Evolutionary conservation across 2,888 invertebrate genomes (phyloP).

Genomic region (Polydesmus complanatus): DNA sequence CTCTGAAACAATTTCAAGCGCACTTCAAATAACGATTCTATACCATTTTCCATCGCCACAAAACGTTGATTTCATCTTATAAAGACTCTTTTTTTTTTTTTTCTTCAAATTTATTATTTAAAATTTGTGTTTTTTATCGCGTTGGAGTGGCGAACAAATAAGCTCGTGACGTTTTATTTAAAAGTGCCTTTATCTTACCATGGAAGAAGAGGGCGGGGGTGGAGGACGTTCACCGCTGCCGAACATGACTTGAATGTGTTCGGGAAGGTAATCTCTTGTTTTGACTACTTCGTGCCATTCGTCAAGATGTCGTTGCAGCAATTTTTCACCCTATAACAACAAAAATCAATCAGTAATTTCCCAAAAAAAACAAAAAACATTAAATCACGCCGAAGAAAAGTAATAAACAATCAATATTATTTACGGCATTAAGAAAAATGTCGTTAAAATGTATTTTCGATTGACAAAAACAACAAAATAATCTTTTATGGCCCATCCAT

Average conservation of each 20-base stretch:
- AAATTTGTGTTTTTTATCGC: no score
- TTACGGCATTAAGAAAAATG: no score
- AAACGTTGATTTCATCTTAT: not conserved
- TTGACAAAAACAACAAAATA: no score
- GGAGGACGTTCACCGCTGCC: conserved; percentile 48
- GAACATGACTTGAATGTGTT: conserved; percentile 65
- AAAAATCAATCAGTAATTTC: not conserved
- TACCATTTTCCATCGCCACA: not conserved
- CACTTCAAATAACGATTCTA: not conserved
- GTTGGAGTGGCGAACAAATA: no score
- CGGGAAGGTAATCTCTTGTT: conserved; percentile 67
- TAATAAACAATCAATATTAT: no score
- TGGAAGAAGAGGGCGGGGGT: conserved; percentile 54
- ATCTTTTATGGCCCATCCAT: no score
- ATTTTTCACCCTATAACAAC: conserved; percentile 43
- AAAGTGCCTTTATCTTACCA: not conserved
- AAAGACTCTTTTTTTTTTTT: no score
- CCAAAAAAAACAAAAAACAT: no score
- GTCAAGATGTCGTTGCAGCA: conserved; percentile 66
- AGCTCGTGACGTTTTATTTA: not conserved
- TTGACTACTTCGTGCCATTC: conserved; percentile 80
- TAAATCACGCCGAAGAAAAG: no score
- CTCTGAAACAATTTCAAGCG: conserved; percentile 3
- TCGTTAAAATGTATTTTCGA: no score
- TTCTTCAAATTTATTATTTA: no score